A percentile compares a stretch with the other conserved stretches of the same genome.
phyloP scores from a whole-genome alignment of 2,113 vertebrate genomes.

The Caloenas nicobarica region DNA sequence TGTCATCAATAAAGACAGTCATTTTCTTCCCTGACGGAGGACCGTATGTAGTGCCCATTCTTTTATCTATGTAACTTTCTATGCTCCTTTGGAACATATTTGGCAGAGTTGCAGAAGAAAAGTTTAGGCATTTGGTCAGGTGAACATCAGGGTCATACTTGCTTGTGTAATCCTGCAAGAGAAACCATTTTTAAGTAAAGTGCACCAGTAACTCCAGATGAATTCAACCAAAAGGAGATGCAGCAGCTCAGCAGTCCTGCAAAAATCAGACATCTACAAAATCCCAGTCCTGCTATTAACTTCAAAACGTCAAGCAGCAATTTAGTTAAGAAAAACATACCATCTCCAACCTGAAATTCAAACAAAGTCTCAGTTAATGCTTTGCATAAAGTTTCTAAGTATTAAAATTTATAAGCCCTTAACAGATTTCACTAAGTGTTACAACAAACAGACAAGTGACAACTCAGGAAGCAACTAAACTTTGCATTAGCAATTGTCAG shows the following conservation, averaged over 20 bases:
- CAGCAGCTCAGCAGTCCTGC: background rate
- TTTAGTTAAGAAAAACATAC: background rate
- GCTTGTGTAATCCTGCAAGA: conserved; percentile 78
- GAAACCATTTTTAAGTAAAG: background rate
- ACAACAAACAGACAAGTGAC: background rate
- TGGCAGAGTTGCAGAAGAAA: conserved; percentile 85
- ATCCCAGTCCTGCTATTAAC: background rate
- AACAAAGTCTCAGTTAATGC: background rate
- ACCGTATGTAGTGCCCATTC: conserved; percentile 83
- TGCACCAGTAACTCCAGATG: background rate
- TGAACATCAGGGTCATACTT: conserved; percentile 81
- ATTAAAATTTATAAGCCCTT: background rate
- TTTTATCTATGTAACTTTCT: conserved; percentile 85
- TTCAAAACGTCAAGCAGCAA: background rate
- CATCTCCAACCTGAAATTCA: background rate
- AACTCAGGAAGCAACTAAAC: background rate
- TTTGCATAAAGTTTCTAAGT: background rate
- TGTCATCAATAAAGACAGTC: conserved; percentile 86
- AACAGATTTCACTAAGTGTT: background rate
- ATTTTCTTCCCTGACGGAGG: conserved; percentile 83
- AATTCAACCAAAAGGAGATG: background rate
- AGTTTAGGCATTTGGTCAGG: conserved; percentile 81
- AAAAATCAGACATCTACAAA: background rate
- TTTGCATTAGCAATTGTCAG: background rate
- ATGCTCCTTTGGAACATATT: conserved; percentile 84